phyloP scores from a whole-genome alignment of 2,797 vertebrate species.

The Mycteria americana region DNA sequence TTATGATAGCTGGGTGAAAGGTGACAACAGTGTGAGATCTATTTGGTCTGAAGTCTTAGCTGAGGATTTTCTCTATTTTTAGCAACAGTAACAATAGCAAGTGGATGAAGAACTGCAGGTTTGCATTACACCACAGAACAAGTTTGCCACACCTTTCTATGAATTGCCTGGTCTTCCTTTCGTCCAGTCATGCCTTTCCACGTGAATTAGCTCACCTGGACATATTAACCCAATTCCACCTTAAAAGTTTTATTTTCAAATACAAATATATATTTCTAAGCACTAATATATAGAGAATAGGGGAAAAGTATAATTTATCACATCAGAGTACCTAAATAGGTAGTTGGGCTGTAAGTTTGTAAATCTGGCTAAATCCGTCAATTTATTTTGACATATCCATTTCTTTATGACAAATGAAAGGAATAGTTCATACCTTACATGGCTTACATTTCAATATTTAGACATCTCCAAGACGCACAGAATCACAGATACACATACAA shows the following conservation, averaged over 20 bases:
- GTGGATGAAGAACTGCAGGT: neutral
- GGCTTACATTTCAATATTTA: neutral
- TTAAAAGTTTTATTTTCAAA: neutral
- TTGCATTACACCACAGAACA: neutral
- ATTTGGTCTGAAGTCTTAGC: neutral
- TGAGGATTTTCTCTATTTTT: conserved; percentile 38
- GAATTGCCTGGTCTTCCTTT: neutral
- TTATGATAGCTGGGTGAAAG: neutral
- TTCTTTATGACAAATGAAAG: neutral
- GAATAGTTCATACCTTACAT: neutral
- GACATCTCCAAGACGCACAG: neutral
- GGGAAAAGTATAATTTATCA: neutral
- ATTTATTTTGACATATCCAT: neutral
- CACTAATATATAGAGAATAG: neutral
- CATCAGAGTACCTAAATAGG: neutral
- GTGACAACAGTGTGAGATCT: neutral
- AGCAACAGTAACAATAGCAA: neutral
- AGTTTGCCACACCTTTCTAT: neutral
- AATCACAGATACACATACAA: neutral
- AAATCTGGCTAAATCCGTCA: neutral
- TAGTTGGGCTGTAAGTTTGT: neutral
- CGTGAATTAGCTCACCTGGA: neutral
- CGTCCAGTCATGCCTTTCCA: neutral
- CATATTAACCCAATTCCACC: neutral
- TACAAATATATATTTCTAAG: neutral